A percentile compares a stretch with the other conserved stretches of the same genome.
phyloP scores from a whole-genome alignment of 2,797 vertebrate genomes.

The Botia kubotai region DNA sequence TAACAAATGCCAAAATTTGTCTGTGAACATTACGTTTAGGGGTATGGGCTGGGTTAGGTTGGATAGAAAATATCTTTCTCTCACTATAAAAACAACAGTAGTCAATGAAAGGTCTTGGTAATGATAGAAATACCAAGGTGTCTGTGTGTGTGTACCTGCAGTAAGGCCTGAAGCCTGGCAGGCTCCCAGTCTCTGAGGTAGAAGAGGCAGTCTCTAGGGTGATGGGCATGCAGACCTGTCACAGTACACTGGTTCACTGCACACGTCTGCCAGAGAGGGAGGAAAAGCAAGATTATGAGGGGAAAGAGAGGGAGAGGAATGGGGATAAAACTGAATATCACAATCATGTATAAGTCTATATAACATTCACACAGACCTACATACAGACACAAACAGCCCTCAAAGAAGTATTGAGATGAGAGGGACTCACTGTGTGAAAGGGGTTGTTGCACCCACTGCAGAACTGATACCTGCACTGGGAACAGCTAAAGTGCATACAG shows the following conservation, averaged over 20 bases:
- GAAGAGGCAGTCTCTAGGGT: conserved; percentile 90
- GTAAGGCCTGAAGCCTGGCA: conserved; percentile 81
- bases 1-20: background rate
- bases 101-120: background rate
- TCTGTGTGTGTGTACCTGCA: conserved; percentile 75
- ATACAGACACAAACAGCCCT: conserved; percentile 6
- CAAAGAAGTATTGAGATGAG: background rate
- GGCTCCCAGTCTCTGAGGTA: conserved; percentile 90
- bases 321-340: conserved; percentile 27
- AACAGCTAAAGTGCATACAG: conserved; percentile 93
- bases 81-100: background rate
- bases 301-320: background rate
- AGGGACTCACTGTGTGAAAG: conserved; percentile 78
- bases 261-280: conserved; percentile 76
- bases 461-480: conserved; percentile 91
- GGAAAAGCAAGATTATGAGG: background rate
- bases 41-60: background rate
- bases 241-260: conserved; percentile 84
- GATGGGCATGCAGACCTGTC: conserved; percentile 89
- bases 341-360: background rate
- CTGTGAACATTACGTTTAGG: background rate
- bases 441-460: conserved; percentile 93
- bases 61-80: too few species aligned
- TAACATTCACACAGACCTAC: background rate
- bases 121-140: background rate